These are phyloP conservation scores for Drosophila lacertosa DNA, from an alignment of 1,140 invertebrate genomes.

Conservation along the genomic window DNA sequence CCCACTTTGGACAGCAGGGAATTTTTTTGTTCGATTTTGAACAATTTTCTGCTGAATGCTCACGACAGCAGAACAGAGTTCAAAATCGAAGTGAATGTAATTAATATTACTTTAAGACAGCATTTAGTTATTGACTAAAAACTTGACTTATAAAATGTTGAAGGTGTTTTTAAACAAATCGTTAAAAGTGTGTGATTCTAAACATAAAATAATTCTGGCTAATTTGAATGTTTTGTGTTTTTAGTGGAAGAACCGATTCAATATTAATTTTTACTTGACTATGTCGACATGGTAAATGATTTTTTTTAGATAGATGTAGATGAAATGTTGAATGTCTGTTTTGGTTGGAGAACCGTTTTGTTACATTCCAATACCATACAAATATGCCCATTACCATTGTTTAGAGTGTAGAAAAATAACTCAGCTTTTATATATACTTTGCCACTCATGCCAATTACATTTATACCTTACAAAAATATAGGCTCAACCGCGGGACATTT, in stretches of 20 bases:
- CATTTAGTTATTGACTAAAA: no score
- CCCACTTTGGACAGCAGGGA: not conserved
- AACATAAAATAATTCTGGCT: conserved; percentile 16
- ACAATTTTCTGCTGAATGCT: conserved; percentile 81
- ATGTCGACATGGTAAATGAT: conserved; percentile 26
- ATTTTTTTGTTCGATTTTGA: conserved; percentile 57
- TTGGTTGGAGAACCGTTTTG: conserved; percentile 48
- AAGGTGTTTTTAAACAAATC: no score
- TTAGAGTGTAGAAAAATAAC: conserved; percentile 72
- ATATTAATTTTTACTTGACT: conserved; percentile 17
- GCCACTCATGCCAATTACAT: conserved; percentile 69
- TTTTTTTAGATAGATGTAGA: conserved; percentile 28
- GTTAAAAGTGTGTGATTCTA: conserved; percentile 61
- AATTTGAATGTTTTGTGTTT: no score
- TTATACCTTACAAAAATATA: conserved; percentile 50
- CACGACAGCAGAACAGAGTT: conserved; percentile 77
- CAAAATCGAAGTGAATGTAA: conserved; percentile 50
- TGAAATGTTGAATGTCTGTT: conserved; percentile 29
- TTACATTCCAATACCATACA: conserved; percentile 69
- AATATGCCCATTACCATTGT: conserved; percentile 64
- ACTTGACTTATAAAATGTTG: no score
- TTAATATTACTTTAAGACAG: no score
- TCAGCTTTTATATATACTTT: conserved; percentile 51
- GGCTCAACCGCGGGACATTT: conserved; percentile 40
- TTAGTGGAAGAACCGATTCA: conserved; percentile 68